phyloP scores from a whole-genome alignment of 2,113 vertebrate species.

The Chrysochloris asiatica region DNA sequence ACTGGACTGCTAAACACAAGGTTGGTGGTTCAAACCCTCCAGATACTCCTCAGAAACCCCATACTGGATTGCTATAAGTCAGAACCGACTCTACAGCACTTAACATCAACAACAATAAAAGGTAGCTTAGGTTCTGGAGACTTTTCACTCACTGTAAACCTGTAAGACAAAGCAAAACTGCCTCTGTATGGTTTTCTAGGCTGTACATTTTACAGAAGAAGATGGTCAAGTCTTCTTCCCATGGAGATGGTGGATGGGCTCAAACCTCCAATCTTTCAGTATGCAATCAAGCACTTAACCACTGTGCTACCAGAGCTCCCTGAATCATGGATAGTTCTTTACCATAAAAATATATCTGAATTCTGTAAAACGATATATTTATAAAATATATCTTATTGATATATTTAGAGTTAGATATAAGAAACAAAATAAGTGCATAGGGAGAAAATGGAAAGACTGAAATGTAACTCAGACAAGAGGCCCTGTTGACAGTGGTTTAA shows the following conservation, averaged over 20 bases:
- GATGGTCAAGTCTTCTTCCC: background rate
- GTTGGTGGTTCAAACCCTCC: no score
- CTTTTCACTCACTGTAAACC: background rate
- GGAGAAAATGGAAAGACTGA: background rate
- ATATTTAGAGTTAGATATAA: background rate
- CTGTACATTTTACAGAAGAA: background rate
- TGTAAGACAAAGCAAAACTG: background rate
- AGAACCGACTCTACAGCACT: background rate
- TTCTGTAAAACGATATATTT: slow-evolving; percentile 53
- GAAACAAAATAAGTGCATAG: background rate
- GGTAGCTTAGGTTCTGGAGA: background rate
- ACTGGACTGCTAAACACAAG: no score
- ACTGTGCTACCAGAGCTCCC: background rate
- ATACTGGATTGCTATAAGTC: no score
- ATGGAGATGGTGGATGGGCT: background rate
- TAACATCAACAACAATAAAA: no score
- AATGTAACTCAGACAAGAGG: background rate
- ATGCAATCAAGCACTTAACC: background rate
- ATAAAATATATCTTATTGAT: slow-evolving; percentile 9
- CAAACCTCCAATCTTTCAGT: background rate
- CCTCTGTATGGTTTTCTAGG: background rate
- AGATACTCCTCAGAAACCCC: no score
- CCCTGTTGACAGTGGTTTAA: no score
- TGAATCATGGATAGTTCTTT: slow-evolving; percentile 20
- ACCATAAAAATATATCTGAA: slow-evolving; percentile 64